Evolutionary conservation across 2,797 vertebrate genomes (phyloP).

Genomic region (Ctenopoma multispine): DNA sequence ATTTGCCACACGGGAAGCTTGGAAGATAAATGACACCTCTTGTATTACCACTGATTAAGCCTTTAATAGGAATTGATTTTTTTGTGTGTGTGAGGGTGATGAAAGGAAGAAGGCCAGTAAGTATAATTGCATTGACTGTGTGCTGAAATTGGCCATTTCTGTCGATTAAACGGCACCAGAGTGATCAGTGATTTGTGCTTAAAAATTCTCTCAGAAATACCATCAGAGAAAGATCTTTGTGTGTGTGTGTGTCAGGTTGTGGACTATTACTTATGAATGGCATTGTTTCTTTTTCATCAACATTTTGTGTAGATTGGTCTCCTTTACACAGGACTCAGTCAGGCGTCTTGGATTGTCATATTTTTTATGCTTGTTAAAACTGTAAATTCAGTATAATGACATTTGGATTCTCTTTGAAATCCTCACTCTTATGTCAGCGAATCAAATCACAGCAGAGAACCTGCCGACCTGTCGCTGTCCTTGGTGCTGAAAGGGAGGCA

Average conservation of each 20-base stretch:
- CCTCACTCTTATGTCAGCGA: neutral
- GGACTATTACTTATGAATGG: neutral
- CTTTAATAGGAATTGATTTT: slow-evolving; percentile 49
- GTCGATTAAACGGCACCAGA: neutral
- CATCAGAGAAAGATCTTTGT: neutral
- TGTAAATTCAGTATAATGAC: neutral
- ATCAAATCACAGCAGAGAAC: neutral
- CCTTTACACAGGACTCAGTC: neutral
- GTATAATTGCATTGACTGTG: slow-evolving; percentile 16
- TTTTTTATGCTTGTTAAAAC: slow-evolving; percentile 11
- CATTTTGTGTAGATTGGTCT: slow-evolving; percentile 1
- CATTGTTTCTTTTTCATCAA: neutral
- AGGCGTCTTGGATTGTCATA: no score
- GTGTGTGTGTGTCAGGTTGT: neutral
- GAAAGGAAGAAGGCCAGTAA: slow-evolving; percentile 21
- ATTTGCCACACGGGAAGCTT: slow-evolving; percentile 26
- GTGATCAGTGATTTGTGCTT: slow-evolving; percentile 9
- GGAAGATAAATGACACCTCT: slow-evolving; percentile 40
- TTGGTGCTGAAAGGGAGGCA: slow-evolving; percentile 22
- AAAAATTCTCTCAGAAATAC: neutral
- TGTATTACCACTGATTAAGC: slow-evolving; percentile 39
- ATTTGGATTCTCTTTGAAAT: neutral
- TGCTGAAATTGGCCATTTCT: slow-evolving; percentile 4
- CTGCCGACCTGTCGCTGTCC: neutral
- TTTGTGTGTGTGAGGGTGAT: neutral